A percentile compares a stretch with the other conserved stretches of the same genome.
Evolutionary conservation across 2,113 vertebrate genomes (phyloP).

Genomic region (Psittacula cyanocephala): DNA sequence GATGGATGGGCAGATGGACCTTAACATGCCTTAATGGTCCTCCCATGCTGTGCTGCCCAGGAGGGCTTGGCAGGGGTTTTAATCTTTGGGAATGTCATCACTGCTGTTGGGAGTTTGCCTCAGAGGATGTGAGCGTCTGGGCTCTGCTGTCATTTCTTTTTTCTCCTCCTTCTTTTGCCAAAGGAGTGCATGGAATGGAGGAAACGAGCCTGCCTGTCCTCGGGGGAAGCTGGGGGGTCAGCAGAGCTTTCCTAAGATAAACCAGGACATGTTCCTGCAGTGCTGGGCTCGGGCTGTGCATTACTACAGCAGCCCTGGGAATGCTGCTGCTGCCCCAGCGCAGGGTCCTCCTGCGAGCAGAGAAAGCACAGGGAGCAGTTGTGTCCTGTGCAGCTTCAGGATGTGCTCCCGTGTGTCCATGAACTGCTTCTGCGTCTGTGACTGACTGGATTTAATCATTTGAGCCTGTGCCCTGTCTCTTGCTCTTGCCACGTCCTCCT

Average conservation of each 20-base stretch:
- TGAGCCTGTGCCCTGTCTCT: neutral
- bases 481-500: neutral
- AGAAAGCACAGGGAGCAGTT: rapidly evolving
- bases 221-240: neutral
- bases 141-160: neutral
- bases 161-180: neutral
- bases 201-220: neutral
- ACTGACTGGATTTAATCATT: neutral
- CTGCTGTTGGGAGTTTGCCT: neutral
- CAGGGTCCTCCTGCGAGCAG: neutral
- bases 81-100: neutral
- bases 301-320: neutral
- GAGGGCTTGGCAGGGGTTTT: neutral
- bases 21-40: neutral
- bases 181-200: neutral
- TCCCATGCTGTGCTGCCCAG: rapidly evolving
- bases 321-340: neutral
- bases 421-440: neutral
- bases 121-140: rapidly evolving
- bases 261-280: neutral
- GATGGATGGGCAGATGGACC: neutral
- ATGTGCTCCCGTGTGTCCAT: rapidly evolving
- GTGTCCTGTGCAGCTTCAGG: neutral
- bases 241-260: neutral
- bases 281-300: neutral